Percentiles rank a stretch among this genome's conserved stretches.
phyloP scores from a whole-genome alignment of 1,140 invertebrate species.

The Bilobella aurantiaca region DNA sequence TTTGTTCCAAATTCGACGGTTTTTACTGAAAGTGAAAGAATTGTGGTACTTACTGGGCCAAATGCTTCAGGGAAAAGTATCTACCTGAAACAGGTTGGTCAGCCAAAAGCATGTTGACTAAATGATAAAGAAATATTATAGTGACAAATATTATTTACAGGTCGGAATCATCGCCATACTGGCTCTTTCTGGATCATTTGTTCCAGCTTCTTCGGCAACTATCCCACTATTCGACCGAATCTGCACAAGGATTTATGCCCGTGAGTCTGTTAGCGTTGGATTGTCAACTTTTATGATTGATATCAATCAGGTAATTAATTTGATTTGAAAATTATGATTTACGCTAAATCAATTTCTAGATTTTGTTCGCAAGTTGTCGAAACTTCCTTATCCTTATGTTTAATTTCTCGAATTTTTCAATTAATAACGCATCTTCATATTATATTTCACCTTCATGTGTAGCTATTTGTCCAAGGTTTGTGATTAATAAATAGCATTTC shows the following conservation, averaged over 20 bases:
- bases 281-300: conserved; percentile 79
- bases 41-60: conserved; percentile 75
- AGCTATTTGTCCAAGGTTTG: too few relatives aligned
- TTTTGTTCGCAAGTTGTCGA: too few relatives aligned
- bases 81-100: conserved; percentile 69
- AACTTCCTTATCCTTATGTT: too few relatives aligned
- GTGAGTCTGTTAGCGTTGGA: conserved; percentile 64
- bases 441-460: too few relatives aligned
- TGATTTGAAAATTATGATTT: background rate
- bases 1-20: conserved; percentile 64
- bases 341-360: too few relatives aligned
- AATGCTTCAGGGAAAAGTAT: conserved; percentile 88
- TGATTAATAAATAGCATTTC: too few relatives aligned
- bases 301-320: conserved; percentile 57
- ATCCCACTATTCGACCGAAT: conserved; percentile 57
- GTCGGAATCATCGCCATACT: conserved; percentile 64
- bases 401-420: too few relatives aligned
- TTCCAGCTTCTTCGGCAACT: conserved; percentile 63
- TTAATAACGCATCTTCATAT: too few relatives aligned
- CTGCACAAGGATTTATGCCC: conserved; percentile 58
- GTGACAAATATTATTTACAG: conserved; percentile 39
- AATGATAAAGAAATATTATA: background rate
- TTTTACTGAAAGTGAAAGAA: conserved; percentile 44
- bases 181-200: conserved; percentile 77
- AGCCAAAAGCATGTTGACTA: background rate